Evolutionary conservation across 2,888 invertebrate species (phyloP), one percentile per base, ranked within the genome.

Genomic region (Eristalis tenax): DNA sequence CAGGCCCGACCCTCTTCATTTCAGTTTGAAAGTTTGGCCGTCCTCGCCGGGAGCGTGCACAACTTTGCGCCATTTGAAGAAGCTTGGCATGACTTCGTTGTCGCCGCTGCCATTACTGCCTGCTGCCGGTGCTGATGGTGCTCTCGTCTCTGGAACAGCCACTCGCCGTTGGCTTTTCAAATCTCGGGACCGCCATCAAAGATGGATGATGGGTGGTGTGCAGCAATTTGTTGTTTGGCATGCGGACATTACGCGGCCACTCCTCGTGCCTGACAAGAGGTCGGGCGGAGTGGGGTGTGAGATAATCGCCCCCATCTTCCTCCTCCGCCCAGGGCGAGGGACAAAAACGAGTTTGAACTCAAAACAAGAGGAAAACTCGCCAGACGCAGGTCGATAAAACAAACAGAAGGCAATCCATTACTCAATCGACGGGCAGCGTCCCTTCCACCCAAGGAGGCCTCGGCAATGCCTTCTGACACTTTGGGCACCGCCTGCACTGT

Each of bases 221-320:
- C 28, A 61, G 76, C 61, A 40, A 68, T 76, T 76, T 76, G 76
- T 43, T 66, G 75, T 76, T 66, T 66, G 26, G n/a, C n/a, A 11
- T 40, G 26, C 2, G n/a, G 13, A 18, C 18, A 35, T 63, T 18
- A 8, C n/a, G n/a, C 15, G 35, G 8, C 18, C 28, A 40, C 28
- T 26, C 57, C 43, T 40, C 40, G 59, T 26, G 6, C 6, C 6
- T 61, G 32, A 11, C 63, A 2, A 28, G 18, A 4, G n/a, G 26
- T 3, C 64, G 8, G n/a, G 15, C 15, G 13, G 32, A 65, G 56
- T 32, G 11, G 65, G 35, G 35, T 5, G 13, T 18, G 18, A 63
- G 10, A 63, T 68, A 76, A 68, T 68, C 68, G 28, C 18, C 18
- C 26, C 18, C 13, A 13, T 23, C n/a, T 38, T 1, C 32, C 8